Base-by-base conservation (phyloP, 2,797 vertebrate species). In the Margarornis squamiger region DNA sequence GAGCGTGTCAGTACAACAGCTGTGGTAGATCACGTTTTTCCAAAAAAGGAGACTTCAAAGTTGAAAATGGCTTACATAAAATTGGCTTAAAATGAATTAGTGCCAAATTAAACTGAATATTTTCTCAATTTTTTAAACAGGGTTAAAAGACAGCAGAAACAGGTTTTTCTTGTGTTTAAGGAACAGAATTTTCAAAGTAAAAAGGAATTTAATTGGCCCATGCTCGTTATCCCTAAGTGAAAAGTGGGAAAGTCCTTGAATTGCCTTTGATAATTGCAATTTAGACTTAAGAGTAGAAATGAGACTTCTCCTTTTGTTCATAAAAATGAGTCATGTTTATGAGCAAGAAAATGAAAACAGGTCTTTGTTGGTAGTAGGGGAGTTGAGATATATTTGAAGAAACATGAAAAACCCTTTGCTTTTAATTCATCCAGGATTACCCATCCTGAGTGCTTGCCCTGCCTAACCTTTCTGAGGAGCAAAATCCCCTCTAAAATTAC, bases 1-100 rank as follows among this genome's bases (percentile, higher is more conserved):
- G 29, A 71, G 9, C 6, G 3, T 71, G 48, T 57, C 29, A 71
- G 26, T 24, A 20, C 41, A 74, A 58, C 75, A 93, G 75, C 80
- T 91, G 86, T 71, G 68, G 67, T 2, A 27, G 41, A 87, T 55
- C 26, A 17, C 9, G 32, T 59, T 49, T 46, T 51, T 27, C 63
- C 32, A 73, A 77, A 94, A 94, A 77, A 87, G 32, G 13, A 76
- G 26, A 82, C 19, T 87, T 71, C 81, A 22, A 83, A 86, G n/a
- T 57, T 61, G 41, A 72, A 87, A 89, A 90, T 10, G 14, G 6
- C n/a, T 77, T 38, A 39, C 22, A 52, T 41, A 74, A 91, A 92
- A 79, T 17, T 58, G 19, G 32, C 30, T 87, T 74, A 13, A 79
- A 89, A 80, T 58, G 17, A 67, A 39, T 67, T 72, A 36, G 36